A percentile compares a stretch with the other conserved stretches of the same genome.
Conservation (phyloP, 2,888 invertebrate species). For the Callyntrura sp. region DNA sequence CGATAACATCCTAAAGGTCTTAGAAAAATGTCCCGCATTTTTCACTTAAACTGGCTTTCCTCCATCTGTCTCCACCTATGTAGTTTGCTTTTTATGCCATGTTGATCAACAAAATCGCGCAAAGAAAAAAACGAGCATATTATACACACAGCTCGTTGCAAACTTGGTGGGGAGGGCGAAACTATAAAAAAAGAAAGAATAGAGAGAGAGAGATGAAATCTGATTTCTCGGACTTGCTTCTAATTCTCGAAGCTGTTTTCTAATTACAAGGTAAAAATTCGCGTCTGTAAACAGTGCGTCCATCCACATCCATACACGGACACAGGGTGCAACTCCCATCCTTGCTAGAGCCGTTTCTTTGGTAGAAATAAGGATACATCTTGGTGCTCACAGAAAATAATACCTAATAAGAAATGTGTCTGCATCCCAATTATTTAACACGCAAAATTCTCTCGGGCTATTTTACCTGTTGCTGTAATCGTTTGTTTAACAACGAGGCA, state of each 20-base stretch:
- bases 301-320: neutral
- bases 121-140: neutral
- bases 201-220: slow-evolving; percentile 58
- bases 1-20: neutral
- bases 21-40: slow-evolving; percentile 40
- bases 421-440: slow-evolving; percentile 40
- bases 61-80: slow-evolving; percentile 15
- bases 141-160: neutral
- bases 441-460: slow-evolving; percentile 37
- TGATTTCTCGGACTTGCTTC: slow-evolving; percentile 12
- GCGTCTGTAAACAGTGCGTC: slow-evolving; percentile 12
- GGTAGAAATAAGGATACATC: neutral
- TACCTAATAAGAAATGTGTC: slow-evolving; percentile 10
- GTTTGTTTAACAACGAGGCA: slow-evolving; percentile 21
- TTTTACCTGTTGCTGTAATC: slow-evolving; percentile 22
- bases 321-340: neutral
- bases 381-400: slow-evolving; percentile 27
- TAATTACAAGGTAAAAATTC: slow-evolving; percentile 73
- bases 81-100: no score
- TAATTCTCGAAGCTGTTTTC: slow-evolving; percentile 28
- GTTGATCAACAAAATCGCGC: neutral
- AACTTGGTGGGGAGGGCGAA: neutral
- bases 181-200: slow-evolving; percentile 13
- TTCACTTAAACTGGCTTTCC: slow-evolving; percentile 46
- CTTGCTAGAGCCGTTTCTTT: neutral